Evolutionary conservation across 2,797 vertebrate species (phyloP).

Genomic region (Crax fasciolata): DNA sequence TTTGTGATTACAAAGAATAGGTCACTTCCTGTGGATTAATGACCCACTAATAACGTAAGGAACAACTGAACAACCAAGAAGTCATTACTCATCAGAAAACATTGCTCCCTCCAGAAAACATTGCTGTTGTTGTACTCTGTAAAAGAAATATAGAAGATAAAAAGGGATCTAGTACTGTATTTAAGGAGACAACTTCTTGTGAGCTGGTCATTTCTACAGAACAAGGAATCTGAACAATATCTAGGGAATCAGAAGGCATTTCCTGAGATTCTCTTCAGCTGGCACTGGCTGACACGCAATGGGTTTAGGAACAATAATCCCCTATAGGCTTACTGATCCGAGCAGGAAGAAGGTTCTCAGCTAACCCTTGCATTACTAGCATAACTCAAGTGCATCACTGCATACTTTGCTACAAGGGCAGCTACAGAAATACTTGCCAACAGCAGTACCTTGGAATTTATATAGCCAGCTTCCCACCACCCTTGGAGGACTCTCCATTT

Average conservation of each 20-base stretch:
- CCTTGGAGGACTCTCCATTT: neutral
- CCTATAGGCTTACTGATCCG: neutral
- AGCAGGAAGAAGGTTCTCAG: neutral
- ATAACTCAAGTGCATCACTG: neutral
- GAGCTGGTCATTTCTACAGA: neutral
- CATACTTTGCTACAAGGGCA: neutral
- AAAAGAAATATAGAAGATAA: neutral
- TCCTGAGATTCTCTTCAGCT: neutral
- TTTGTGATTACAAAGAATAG: neutral
- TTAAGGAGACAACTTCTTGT: neutral
- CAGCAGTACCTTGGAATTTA: neutral
- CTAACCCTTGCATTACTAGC: neutral
- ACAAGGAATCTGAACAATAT: neutral
- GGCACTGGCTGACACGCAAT: rapidly evolving
- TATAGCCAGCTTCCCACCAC: neutral
- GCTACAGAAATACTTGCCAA: neutral
- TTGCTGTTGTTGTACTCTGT: neutral
- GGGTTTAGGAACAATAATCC: neutral
- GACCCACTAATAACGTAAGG: neutral
- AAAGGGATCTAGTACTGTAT: neutral
- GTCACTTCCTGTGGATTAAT: neutral
- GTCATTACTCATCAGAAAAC: neutral
- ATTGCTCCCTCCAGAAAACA: neutral
- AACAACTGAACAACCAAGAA: neutral
- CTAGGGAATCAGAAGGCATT: neutral